Evolutionary conservation across 2,113 vertebrate genomes (phyloP), one percentile per base, ranked within the genome.

Genomic region (Candoia aspera): DNA sequence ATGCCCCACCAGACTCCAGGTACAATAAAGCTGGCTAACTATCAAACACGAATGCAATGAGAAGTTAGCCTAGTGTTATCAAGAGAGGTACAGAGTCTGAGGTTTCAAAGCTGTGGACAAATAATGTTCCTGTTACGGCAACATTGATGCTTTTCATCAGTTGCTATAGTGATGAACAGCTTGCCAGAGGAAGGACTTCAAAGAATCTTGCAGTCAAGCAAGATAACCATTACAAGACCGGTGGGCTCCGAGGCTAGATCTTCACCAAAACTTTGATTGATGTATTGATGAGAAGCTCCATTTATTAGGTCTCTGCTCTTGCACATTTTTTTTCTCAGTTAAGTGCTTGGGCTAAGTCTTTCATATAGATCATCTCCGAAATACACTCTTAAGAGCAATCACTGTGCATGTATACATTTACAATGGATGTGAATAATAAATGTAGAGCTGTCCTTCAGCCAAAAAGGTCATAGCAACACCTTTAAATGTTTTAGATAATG

Each of bases 101-200:
- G 97, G 98, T 99, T 94, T 97, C 98, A 93, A 96, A 99, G 59
- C 97, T 99, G 92, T 99, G 99, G 98, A 98, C 97, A 98, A 92
- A 99, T 88, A 84, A 96, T 97, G 98, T 99, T 97, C 99, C 99
- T 92, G 98, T 99, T 97, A 99, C 99, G 99, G 98, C 99, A 93
- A 98, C 99, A 97, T 98, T 99, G 97, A 99, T 99, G 98, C 97
- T 99, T 99, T 79, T 99, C 99, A 58, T 99, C 97, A 99, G 99
- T 98, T 99, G 99, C 98, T 99, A 99, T 96, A 98, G 98, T 0
- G 99, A 99, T 46, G 98, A 99, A 94, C 98, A 98, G 84, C 98
- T 98, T 87, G 98, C 97, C 64, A 98, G 98, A 0, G 98, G 99
- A 92, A 95, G 23, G 97, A 98, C 68, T 94, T 97, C 99, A 93